Conservation (phyloP, 2,113 vertebrate genomes). For the Numida meleagris region DNA sequence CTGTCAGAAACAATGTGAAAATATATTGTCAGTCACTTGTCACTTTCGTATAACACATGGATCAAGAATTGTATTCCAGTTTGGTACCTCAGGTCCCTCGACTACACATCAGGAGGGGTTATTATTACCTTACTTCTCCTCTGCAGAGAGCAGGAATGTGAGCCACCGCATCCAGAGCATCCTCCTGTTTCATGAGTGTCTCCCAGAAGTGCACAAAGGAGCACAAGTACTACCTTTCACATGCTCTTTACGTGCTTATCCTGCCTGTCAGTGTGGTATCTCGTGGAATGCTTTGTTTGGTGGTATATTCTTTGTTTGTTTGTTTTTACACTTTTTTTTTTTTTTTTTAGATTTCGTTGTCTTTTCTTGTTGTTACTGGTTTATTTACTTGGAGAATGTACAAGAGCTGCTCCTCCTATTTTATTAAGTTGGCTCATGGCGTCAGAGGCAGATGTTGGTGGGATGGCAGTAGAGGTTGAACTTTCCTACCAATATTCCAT, state of each 20-base stretch:
- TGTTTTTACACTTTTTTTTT: no score
- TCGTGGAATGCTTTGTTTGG: background rate
- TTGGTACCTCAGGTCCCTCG: background rate
- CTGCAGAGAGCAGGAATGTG: background rate
- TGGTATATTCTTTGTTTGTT: background rate
- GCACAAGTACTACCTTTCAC: background rate
- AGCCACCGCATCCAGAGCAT: background rate
- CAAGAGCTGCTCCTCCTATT: background rate
- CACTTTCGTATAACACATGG: background rate
- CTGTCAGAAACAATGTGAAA: constrained; percentile 19
- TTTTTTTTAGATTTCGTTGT: background rate
- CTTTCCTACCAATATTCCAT: background rate
- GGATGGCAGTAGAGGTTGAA: background rate
- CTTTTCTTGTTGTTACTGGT: background rate
- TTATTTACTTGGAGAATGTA: background rate
- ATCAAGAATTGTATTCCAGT: background rate
- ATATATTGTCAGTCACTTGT: constrained; percentile 38
- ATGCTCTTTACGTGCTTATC: background rate
- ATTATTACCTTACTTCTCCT: background rate
- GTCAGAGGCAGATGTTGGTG: background rate
- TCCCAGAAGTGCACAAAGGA: background rate
- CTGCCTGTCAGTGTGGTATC: background rate
- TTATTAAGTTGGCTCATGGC: no score
- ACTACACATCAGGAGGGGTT: background rate
- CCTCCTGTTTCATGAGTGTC: background rate